Percentiles rank a stretch among this genome's conserved stretches.
Evolutionary conservation across 2,888 invertebrate genomes (phyloP).

Genomic region (Allolobophora icterica): DNA sequence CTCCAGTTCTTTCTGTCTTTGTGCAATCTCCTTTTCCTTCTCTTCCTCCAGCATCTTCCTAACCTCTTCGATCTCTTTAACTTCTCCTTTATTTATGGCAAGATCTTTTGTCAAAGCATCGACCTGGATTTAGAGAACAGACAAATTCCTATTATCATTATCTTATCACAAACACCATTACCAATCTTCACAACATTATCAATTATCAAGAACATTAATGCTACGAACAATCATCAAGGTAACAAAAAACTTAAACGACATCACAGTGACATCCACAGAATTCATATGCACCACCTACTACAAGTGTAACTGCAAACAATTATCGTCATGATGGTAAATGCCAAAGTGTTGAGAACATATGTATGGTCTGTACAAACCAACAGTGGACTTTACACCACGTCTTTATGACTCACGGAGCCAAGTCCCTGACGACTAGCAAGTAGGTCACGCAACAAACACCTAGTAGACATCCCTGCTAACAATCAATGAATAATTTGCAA

Average conservation of each 20-base stretch:
- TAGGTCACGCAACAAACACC: no score
- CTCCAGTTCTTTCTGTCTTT: constrained; percentile 32
- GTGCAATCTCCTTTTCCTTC: constrained; percentile 33
- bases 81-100: constrained; percentile 13
- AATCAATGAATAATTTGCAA: no score
- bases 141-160: not conserved
- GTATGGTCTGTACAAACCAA: no score
- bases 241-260: not conserved
- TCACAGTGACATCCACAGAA: not conserved
- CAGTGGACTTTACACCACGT: no score
- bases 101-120: constrained; percentile 18
- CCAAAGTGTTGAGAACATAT: no score
- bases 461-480: no score
- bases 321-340: no score
- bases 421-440: no score
- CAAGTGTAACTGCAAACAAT: no score
- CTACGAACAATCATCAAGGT: not conserved
- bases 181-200: not conserved
- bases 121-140: not conserved
- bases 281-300: not conserved
- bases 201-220: not conserved
- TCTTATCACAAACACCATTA: not conserved
- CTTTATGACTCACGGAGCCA: no score
- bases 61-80: constrained; percentile 30
- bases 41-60: constrained; percentile 36